Base-by-base conservation (phyloP, 1,140 invertebrate species). In the Mizuhopecten yessoensis region DNA sequence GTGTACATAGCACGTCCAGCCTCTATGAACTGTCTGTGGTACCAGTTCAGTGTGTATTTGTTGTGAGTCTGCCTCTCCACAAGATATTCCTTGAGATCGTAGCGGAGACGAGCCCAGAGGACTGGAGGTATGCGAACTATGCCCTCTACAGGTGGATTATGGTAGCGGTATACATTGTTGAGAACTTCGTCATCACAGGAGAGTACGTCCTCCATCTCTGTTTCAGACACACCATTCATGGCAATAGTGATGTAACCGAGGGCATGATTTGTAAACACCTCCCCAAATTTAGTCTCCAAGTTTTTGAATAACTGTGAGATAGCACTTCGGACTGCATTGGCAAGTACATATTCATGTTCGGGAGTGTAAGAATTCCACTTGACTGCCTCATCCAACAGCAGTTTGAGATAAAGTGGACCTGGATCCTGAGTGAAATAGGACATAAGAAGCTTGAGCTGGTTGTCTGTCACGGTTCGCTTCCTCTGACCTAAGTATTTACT, bases 1-100 rank as follows among this genome's bases (percentile, higher is more conserved):
- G 98, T 98, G 96, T 99, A 99, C 86, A 99, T 97, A 96, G 99
- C 98, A 88, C 98, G 98, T 0, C 99, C 99, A 0, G 99, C 98
- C 95, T 99, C 98, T 33, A 98, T 97, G 96, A 99, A 99, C 96
- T 99, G 99, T 90, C 99, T 97, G 93, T 94, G 97, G 95, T 96
- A 97, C 96, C 96, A 99, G 96, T 99, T 99, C 96, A 99, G 97
- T 0, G 99, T 99, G 34, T 91, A 94, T 88, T 95, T 95, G 7
- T 97, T 97, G 91, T 97, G 97, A 29, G 97, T 97, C 90, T 97
- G 94, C 88, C 97, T 96, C 97, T 98, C 98, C 36, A 97, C 97
- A 45, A 98, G 94, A 96, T 98, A 98, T 34, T 98, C 97, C 33
- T 97, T 97, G 88, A 98, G 96, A 88, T 97, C 97, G 93, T 97